Base-by-base conservation (phyloP, 2,113 vertebrate genomes). In the Cercopithecus mona region DNA sequence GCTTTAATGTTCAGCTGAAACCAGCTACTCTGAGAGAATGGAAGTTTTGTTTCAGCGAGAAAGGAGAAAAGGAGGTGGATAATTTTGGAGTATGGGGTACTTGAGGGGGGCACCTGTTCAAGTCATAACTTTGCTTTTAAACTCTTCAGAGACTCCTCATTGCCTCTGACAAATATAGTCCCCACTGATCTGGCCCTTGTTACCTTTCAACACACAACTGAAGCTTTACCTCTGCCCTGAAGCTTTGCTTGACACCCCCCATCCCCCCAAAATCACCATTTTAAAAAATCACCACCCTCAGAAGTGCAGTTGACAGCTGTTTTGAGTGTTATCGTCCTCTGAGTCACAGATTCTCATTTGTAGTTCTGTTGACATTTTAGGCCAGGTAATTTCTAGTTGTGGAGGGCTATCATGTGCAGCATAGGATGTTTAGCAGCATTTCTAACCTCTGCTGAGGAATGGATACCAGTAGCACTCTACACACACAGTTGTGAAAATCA, bases 41-140 rank as follows among this genome's bases (percentile, higher is more conserved):
- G 59, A 96, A 92, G 38, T 84, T 96, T 88, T 78, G 70, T 95
- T 91, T 97, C 84, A 93, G 43, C 59, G 93, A 88, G 66, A 79
- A 95, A 43, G 22, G 70, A 92, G 48, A 75, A 92, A 97, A 95
- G 18, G 57, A 59, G 38, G 64, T 93, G 82, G 90, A 38, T 78
- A 80, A 30, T 86, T 96, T 88, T 45, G 66, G n/a, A 72, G 22
- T 76, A n/a, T 70, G 27, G n/a, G 13, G 14, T 81, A 43, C 70
- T 90, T 92, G 48, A 16, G 45, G 27, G 12, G 52, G 25, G 38
- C 35, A 91, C 75, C 40, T 95, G 38, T 97, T 94, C 43, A 96
- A 75, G 87, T 90, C 66, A 38, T 68, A 82, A 83, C 45, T 91
- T 82, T 78, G 45, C 82, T 78, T 93, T 97, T 94, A 90, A 92